Base-by-base conservation (phyloP, 2,797 vertebrate species). In the Pseudotriccus pelzelni region DNA sequence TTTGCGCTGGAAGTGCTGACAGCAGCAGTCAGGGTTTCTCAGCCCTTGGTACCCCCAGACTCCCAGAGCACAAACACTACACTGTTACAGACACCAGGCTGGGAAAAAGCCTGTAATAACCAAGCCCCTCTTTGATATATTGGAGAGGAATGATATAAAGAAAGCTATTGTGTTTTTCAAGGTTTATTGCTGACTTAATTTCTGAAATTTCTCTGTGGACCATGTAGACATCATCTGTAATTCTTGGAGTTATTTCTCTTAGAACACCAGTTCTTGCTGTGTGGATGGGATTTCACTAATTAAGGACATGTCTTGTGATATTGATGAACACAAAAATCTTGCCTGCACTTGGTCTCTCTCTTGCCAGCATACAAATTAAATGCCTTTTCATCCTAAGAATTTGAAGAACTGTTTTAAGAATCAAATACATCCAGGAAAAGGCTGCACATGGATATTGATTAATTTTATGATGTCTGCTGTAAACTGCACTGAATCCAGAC, bases 281-380 rank as follows among this genome's bases (percentile, higher is more conserved):
- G 24, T 34, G 21, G 72, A 41, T 30, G 59, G 67, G 43, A 81
- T 47, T 63, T 67, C 58, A 37, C 23, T 56, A 70, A 73, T 7
- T 12, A 72, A 46, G 43, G 39, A 15, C 18, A 19, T 10, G 12
- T 59, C 36, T 17, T 23, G 15, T 43, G 20, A 84, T 82, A 87
- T 24, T 80, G 73, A 89, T 60, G 34, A 32, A 80, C 64, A 58
- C 63, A 90, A 74, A 84, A 68, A 55, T 55, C 32, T 66, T 63
- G 30, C 36, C 49, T 82, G 43, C 79, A 69, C 41, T n/a, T 79
- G 37, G 49, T 74, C 68, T 94, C 90, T 64, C 87, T 81, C 15
- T 89, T 88, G 32, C 36, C 41, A 41, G 12, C 39, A 92, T 91
- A 72, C 77, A 93, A 95, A 96, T 95, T 87, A 87, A 97, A 95